These are phyloP conservation scores for Sepiola atlantica DNA, from an alignment of 2,888 invertebrate genomes.

Conservation along the genomic window DNA sequence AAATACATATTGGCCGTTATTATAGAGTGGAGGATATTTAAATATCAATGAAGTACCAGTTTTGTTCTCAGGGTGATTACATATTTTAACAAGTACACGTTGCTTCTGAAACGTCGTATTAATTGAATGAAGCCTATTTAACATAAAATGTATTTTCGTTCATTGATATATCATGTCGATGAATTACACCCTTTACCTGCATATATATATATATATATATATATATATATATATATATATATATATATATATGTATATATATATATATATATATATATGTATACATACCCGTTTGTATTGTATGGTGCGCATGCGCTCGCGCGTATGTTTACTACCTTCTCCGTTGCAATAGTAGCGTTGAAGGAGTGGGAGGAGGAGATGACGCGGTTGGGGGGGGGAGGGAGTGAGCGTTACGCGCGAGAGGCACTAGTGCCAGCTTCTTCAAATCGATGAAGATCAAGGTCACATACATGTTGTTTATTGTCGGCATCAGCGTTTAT, in stretches of 20 bases:
- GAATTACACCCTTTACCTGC: not conserved
- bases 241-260: not conserved
- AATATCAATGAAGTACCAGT: no score
- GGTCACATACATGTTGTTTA: not conserved
- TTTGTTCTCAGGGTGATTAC: no score
- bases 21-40: no score
- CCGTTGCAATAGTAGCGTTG: no score
- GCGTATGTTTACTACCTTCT: not conserved
- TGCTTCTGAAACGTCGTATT: no score
- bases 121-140: no score
- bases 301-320: not conserved
- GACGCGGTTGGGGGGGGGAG: not conserved
- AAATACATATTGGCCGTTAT: no score
- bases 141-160: no score
- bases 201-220: not conserved
- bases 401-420: not conserved
- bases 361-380: no score
- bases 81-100: no score
- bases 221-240: not conserved
- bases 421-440: not conserved
- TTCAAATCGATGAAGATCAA: constrained; percentile 19
- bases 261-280: not conserved
- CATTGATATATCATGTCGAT: no score
- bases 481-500: constrained; percentile 22
- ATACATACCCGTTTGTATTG: not conserved